phyloP scores from a whole-genome alignment of 2,888 invertebrate species.

The Caenorhabditis auriculariae region DNA sequence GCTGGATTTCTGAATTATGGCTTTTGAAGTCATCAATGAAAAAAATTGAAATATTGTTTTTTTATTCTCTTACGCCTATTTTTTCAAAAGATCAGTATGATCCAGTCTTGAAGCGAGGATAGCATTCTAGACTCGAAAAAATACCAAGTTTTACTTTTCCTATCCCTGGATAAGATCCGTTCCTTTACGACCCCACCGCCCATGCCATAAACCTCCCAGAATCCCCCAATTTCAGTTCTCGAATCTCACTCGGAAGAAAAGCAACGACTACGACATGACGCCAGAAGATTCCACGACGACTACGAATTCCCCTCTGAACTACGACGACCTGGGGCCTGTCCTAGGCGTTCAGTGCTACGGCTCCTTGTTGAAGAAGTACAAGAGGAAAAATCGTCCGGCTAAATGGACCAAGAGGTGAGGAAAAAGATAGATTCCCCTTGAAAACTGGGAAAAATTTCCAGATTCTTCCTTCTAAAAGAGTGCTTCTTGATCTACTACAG shows the following conservation, averaged over 20 bases:
- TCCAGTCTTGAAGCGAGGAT: no score
- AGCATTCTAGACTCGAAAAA: no score
- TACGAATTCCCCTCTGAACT: no score
- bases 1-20: no score
- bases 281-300: no score
- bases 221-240: conserved; percentile 26
- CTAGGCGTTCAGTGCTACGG: conserved; percentile 52
- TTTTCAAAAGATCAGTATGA: no score
- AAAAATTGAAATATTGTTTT: no score
- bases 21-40: no score
- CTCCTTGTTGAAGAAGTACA: conserved; percentile 50
- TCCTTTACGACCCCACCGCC: no score
- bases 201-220: background rate
- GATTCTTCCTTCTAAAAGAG: conserved; percentile 67
- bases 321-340: conserved; percentile 44
- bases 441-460: conserved; percentile 30
- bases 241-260: conserved; percentile 30
- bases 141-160: no score
- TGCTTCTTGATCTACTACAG: conserved; percentile 67
- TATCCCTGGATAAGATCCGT: no score
- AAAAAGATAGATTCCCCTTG: background rate
- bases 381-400: conserved; percentile 48
- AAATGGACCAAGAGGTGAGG: conserved; percentile 47
- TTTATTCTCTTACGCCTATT: no score
- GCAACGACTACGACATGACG: conserved; percentile 40